Conservation (phyloP, 2,797 vertebrate species). For the Karalla daura region DNA sequence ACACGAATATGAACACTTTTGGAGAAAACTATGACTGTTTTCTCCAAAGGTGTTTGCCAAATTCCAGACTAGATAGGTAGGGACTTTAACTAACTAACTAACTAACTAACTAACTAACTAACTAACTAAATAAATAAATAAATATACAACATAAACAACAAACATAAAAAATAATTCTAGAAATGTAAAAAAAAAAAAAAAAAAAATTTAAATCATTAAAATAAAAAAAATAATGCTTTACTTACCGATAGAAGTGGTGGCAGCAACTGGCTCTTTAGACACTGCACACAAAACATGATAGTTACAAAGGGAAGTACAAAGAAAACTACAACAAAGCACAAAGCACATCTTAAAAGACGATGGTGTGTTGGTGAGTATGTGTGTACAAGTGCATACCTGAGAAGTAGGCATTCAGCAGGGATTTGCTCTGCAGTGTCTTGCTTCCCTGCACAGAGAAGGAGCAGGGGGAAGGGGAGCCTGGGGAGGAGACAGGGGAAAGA, state of each 20-base stretch:
- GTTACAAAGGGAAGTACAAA: conserved; percentile 5
- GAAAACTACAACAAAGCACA: background rate
- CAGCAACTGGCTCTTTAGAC: conserved; percentile 89
- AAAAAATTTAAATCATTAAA: too few species aligned
- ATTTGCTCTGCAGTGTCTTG: conserved; percentile 92
- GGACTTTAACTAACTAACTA: too few species aligned
- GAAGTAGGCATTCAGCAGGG: conserved; percentile 90
- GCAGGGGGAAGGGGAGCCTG: conserved; percentile 88
- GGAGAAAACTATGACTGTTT: background rate
- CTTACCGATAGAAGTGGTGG: conserved; percentile 87
- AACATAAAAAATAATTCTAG: too few species aligned
- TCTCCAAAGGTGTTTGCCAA: too few species aligned
- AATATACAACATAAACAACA: too few species aligned
- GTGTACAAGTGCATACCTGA: conserved; percentile 76
- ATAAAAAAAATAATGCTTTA: too few species aligned
- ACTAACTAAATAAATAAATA: too few species aligned
- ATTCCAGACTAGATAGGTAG: too few species aligned
- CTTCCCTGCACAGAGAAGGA: conserved; percentile 91
- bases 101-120: too few species aligned
- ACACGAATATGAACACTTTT: background rate
- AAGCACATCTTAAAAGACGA: conserved; percentile 4
- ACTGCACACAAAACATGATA: conserved; percentile 65
- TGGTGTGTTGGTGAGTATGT: conserved; percentile 5
- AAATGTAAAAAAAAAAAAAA: too few species aligned
- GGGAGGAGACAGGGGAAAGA: conserved; percentile 20